Conservation (phyloP, 2,797 vertebrate genomes). For the Moxostoma hubbsi region DNA sequence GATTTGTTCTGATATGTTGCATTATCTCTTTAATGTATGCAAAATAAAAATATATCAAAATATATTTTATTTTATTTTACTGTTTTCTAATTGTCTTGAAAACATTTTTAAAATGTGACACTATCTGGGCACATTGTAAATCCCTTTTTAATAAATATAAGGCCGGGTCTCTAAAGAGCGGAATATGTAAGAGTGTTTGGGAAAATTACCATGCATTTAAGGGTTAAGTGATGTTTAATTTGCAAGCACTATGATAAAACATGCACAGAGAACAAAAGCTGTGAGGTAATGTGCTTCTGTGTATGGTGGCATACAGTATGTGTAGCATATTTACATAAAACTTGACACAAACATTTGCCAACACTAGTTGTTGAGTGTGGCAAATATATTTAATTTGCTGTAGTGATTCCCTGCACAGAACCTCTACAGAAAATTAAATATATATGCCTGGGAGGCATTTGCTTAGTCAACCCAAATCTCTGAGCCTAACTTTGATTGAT, state of each 20-base stretch:
- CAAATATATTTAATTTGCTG: slow-evolving; percentile 57
- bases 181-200: too few species aligned
- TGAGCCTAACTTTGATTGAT: slow-evolving; percentile 61
- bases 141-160: too few species aligned
- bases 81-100: too few species aligned
- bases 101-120: too few species aligned
- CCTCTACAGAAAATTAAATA: neutral
- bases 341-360: neutral
- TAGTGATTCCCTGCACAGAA: slow-evolving; percentile 48
- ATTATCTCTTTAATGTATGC: too few species aligned
- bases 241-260: neutral
- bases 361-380: slow-evolving; percentile 19
- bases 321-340: neutral
- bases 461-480: slow-evolving; percentile 49
- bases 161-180: too few species aligned
- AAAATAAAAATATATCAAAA: too few species aligned
- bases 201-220: too few species aligned
- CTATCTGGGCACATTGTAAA: too few species aligned
- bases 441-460: slow-evolving; percentile 24
- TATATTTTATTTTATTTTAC: too few species aligned
- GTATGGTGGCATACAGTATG: neutral
- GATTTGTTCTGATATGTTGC: too few species aligned
- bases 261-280: slow-evolving; percentile 13
- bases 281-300: slow-evolving; percentile 3
- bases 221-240: too few species aligned